Percentiles rank a stretch among this genome's conserved stretches.
Evolutionary conservation across 2,113 vertebrate species (phyloP).

Genomic region (Gadus chalcogrammus): DNA sequence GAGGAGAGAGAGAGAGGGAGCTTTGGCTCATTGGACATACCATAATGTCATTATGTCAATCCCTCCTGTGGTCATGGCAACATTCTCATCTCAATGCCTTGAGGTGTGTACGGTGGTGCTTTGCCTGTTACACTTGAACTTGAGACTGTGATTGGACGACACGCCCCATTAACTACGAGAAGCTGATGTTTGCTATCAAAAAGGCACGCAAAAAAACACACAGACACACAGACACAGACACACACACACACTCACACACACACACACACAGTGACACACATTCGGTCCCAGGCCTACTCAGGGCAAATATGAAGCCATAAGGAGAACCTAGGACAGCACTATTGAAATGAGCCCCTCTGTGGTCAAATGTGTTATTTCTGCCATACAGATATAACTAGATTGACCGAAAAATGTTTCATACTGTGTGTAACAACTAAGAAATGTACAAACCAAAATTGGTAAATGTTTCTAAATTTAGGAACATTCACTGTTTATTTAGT

Average conservation of each 20-base stretch:
- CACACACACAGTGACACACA: background rate
- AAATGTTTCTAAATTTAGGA: too few species aligned
- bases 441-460: too few species aligned
- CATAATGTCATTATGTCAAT: background rate
- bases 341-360: too few species aligned
- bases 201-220: background rate
- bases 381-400: too few species aligned
- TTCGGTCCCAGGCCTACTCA: background rate
- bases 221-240: background rate
- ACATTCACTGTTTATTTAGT: too few species aligned
- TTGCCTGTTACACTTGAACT: background rate
- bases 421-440: too few species aligned
- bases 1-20: background rate
- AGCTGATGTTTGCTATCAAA: background rate
- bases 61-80: background rate
- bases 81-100: background rate
- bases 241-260: background rate
- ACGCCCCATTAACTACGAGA: constrained; percentile 5
- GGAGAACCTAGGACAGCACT: too few species aligned
- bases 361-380: too few species aligned
- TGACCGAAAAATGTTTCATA: too few species aligned
- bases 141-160: constrained; percentile 4
- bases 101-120: background rate
- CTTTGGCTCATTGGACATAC: background rate
- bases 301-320: too few species aligned